Evolutionary conservation across 2,797 vertebrate genomes (phyloP).

Genomic region (Rhincodon typus): DNA sequence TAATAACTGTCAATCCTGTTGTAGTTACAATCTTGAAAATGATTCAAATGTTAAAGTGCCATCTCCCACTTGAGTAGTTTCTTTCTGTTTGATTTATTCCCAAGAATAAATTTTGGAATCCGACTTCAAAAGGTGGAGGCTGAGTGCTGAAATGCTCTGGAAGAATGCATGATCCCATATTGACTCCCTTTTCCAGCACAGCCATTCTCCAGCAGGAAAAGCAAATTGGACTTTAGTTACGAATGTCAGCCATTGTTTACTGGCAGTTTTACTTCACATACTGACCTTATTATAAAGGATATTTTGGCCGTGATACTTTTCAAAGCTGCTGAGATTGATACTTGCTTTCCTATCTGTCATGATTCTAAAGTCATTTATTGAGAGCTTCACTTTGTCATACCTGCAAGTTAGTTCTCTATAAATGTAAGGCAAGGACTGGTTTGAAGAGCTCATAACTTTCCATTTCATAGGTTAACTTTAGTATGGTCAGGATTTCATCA

Average conservation of each 20-base stretch:
- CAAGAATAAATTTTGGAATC: background rate
- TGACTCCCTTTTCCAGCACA: background rate
- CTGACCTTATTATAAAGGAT: background rate
- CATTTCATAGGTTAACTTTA: background rate
- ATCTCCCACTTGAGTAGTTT: background rate
- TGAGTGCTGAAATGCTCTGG: background rate
- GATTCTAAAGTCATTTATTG: background rate
- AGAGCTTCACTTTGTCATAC: background rate
- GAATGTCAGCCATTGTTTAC: background rate
- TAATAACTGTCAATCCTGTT: background rate
- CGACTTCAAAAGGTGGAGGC: background rate
- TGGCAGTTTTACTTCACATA: background rate
- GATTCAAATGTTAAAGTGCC: background rate
- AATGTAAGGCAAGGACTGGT: background rate
- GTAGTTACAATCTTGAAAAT: background rate
- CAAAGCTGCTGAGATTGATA: background rate
- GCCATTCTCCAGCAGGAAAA: background rate
- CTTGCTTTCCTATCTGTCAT: conserved; percentile 8
- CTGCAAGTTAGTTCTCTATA: background rate
- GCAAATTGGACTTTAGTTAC: background rate
- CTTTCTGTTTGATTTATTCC: background rate
- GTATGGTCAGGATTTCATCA: background rate
- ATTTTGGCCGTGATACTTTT: background rate
- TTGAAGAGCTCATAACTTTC: background rate
- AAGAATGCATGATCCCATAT: background rate